Base-by-base conservation (phyloP, 2,797 vertebrate species). In the Lagorchestes hirsutus region DNA sequence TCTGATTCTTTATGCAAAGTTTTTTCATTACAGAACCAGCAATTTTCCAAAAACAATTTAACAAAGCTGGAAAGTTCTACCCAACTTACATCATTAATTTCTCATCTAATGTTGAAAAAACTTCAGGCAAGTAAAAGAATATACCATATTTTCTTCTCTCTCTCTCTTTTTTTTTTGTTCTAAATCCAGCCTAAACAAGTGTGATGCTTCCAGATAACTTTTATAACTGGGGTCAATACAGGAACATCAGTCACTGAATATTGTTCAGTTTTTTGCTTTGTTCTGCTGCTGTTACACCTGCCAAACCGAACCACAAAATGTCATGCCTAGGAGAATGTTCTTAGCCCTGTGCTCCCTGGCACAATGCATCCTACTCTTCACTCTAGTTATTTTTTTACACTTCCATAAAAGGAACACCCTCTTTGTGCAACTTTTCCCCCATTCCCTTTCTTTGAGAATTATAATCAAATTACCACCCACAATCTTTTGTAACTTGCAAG, bases 51-150 rank as follows among this genome's bases (percentile, higher is more conserved):
- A 91, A 1, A 93, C 2, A 95, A 82, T 22, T 94, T 92, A 92
- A 93, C 16, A 94, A 18, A 94, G n/a, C 50, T 55, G 27, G n/a
- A 90, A 34, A 95, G 52, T 74, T 91, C 54, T 57, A 92, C 57
- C 91, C 94, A 95, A 96, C 14, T 24, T 3, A 55, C 34, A 56
- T 13, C 13, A 90, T 40, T n/a, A 58, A 3, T 91, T 93, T 90
- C 13, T 31, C 29, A 29, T 92, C 46, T 95, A 92, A 95, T 62
- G 67, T 67, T 96, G 3, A 28, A 40, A 95, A 58, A 34, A 95
- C 24, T 50, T 92, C 59, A 94, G n/a, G 10, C 16, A 92, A 90
- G 28, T 46, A 57, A 93, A 94, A 67, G 34, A 82, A 55, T 52
- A 29, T 56, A 62, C 5, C 62, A 93, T 0, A 87, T 95, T 92